Percentiles rank a stretch among this genome's conserved stretches.
phyloP scores from a whole-genome alignment of 1,140 invertebrate genomes.

The Drosophila dunni region DNA sequence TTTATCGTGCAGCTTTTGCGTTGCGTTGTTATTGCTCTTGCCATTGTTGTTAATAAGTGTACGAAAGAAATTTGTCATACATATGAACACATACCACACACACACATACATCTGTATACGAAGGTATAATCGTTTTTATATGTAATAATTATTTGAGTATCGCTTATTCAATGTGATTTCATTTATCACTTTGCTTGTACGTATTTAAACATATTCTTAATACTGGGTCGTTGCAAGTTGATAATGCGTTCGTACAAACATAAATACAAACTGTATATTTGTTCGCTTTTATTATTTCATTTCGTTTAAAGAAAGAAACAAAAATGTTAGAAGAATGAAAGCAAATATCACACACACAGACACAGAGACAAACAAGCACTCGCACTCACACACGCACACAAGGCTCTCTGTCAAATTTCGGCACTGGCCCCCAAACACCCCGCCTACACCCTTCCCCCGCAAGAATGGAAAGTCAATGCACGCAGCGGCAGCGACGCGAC shows the following conservation, averaged over 20 bases:
- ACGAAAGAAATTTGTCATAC: constrained; percentile 71
- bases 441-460: constrained; percentile 1
- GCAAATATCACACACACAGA: constrained; percentile 37
- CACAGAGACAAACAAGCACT: not conserved
- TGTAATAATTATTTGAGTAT: constrained; percentile 25
- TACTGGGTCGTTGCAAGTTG: constrained; percentile 35
- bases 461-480: constrained; percentile 81
- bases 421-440: not conserved
- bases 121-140: constrained; percentile 30
- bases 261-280: not conserved
- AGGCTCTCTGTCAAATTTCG: constrained; percentile 14
- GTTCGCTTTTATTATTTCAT: constrained; percentile 12
- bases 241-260: constrained; percentile 35
- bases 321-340: constrained; percentile 63
- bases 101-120: not conserved
- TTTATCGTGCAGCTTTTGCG: constrained; percentile 76
- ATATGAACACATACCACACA: not conserved
- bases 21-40: constrained; percentile 22
- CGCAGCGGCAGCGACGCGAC: constrained; percentile 56
- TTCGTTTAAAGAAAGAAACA: constrained; percentile 35
- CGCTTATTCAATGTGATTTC: constrained; percentile 67
- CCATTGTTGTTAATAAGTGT: constrained; percentile 51
- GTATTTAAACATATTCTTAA: constrained; percentile 41
- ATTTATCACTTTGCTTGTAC: constrained; percentile 70
- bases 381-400: not conserved